Percentiles rank a stretch among this genome's conserved stretches.
Conservation (phyloP, 2,113 vertebrate species). For the Anolis carolinensis region DNA sequence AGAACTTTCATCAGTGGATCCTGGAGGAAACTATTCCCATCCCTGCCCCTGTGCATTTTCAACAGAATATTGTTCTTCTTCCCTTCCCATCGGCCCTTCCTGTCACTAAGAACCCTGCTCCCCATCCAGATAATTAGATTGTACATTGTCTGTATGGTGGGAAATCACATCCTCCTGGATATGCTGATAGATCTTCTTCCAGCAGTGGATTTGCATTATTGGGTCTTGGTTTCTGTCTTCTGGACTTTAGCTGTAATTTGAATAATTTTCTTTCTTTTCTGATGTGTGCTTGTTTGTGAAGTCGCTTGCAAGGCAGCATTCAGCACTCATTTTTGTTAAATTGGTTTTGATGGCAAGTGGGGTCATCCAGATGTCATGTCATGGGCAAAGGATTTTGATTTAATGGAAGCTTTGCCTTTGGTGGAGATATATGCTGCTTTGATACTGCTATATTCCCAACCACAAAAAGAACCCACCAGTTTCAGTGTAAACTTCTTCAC, state of each 20-base stretch:
- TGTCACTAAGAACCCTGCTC: no score
- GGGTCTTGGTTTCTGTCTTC: background rate
- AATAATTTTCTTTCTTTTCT: background rate
- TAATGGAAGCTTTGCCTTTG: slow-evolving; percentile 11
- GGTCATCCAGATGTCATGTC: background rate
- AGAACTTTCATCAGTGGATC: no score
- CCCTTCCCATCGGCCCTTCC: no score
- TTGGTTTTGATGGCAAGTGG: background rate
- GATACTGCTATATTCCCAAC: slow-evolving; percentile 7
- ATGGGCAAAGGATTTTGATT: background rate
- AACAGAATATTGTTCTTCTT: no score
- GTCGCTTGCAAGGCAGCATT: background rate
- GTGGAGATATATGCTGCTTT: slow-evolving; percentile 1
- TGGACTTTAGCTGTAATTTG: background rate
- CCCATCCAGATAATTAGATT: no score
- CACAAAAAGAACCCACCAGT: background rate
- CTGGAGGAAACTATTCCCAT: no score
- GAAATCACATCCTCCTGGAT: no score
- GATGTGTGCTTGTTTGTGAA: background rate
- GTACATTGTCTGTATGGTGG: no score
- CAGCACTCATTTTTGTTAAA: background rate
- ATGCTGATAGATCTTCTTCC: no score
- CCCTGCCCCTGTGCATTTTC: no score
- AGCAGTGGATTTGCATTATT: no score
- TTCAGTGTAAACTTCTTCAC: slow-evolving; percentile 1